Evolutionary conservation across 92 coral and sea anemone species (phyloP), one percentile per base, ranked within the genome.

Genomic region (Heteractis magnifica): DNA sequence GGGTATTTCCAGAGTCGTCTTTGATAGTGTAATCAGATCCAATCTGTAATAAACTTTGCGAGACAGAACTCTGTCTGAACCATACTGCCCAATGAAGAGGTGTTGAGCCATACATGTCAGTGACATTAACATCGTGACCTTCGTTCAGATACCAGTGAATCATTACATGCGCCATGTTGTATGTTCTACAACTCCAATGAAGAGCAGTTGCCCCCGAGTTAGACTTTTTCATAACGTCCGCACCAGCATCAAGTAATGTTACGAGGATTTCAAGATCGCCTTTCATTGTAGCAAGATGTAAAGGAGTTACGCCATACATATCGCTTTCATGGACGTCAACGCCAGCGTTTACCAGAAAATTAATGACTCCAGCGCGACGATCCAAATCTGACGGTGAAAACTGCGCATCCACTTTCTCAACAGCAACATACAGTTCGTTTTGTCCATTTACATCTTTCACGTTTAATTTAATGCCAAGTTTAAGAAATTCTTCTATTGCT

Each of bases 51-150:
- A 83, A 34, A 41, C 86, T 83, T 83, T 83, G 86, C 8, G 80
- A 73, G 52, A 41, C 79, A 21, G 86, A 73, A 55, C 26, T 52
- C 16, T 53, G 44, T 83, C 86, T 74, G 49, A 83, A 74, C 86
- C 86, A 83, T 44, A 83, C 80, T 49, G 86, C 86, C 86, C 86
- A 83, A 65, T 83, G 86, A 3, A 83, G 60, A 51, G 86, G 80
- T 55, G 86, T 83, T 14, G 86, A 73, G 10, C 86, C 86, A 64
- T 51, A 78, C 71, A 11, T 78, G 52, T 78, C 82, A 59, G 34
- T 53, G 10, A 78, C 72, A n/a, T 78, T 78, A 72, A 65, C 55
- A 58, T 75, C 86, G 11, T 74, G 60, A 9, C 70, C 14, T 77
- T 83, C 71, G 80, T 74, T 74, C n/a, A 74, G 58, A 77, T 83